These are phyloP conservation scores for Drosophila oshimai DNA, from an alignment of 1,140 invertebrate genomes.

Conservation along the genomic window DNA sequence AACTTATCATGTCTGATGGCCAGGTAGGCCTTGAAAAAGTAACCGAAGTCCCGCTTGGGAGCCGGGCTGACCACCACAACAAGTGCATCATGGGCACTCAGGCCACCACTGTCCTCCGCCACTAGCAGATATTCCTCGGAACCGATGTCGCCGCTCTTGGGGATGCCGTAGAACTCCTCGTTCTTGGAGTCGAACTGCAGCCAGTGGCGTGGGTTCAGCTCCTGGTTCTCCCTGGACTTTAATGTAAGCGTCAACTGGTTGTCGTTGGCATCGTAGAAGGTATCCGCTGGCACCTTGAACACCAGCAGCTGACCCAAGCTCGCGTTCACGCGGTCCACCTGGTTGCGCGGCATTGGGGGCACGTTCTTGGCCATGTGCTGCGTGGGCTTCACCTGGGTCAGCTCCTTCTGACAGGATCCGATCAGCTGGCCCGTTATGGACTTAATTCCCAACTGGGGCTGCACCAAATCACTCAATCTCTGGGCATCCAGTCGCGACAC, in stretches of 20 bases:
- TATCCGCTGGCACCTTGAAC: slow-evolving; percentile 92
- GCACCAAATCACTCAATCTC: slow-evolving; percentile 84
- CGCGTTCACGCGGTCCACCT: slow-evolving; percentile 92
- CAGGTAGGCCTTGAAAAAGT: slow-evolving; percentile 91
- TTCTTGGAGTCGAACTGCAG: slow-evolving; percentile 94
- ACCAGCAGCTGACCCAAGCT: slow-evolving; percentile 90
- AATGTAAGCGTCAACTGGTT: slow-evolving; percentile 88
- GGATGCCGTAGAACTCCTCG: slow-evolving; percentile 95
- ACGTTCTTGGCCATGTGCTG: slow-evolving; percentile 86
- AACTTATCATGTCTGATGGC: slow-evolving; percentile 89
- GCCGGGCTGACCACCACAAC: slow-evolving; percentile 88
- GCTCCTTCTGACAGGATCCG: slow-evolving; percentile 85
- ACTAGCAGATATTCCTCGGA: slow-evolving; percentile 91
- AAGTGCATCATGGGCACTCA: slow-evolving; percentile 90
- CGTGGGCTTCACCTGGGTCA: slow-evolving; percentile 83
- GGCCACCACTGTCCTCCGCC: slow-evolving; percentile 86
- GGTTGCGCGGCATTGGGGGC: slow-evolving; percentile 90
- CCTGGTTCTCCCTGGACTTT: slow-evolving; percentile 87
- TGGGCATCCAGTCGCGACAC: slow-evolving; percentile 83
- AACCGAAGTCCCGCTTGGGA: slow-evolving; percentile 84
- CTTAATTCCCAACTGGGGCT: slow-evolving; percentile 86
- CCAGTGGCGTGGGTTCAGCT: slow-evolving; percentile 89
- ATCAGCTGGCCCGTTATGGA: slow-evolving; percentile 86
- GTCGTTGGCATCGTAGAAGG: slow-evolving; percentile 95
- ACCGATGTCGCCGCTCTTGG: slow-evolving; percentile 87